Base-by-base conservation (phyloP, 2,113 vertebrate species). In the Syngnathus typhle region DNA sequence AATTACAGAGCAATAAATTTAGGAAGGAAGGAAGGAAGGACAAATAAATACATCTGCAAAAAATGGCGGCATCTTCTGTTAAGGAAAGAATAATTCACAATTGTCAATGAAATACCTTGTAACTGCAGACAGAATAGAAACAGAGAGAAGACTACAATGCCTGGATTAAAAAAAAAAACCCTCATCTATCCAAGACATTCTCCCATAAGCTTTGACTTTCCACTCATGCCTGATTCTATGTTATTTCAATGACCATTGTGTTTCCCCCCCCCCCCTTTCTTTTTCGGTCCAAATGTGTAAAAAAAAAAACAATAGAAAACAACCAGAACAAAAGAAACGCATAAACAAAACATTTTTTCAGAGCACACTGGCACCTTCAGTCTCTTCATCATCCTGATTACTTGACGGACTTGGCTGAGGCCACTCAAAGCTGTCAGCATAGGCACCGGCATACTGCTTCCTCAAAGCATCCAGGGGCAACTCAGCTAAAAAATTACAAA, bases 371-470 rank as follows among this genome's bases (percentile, higher is more conserved):
- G 19, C 32, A 88, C 89, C 90, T 86, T 89, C 87, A 90, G 88
- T 91, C 81, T 96, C 94, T 65, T 90, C 89, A 5, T 93, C 94
- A 0, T 95, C 93, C 27, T 95, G 93, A 59, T 94, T 94, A 69
- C 87, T 91, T 27, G 88, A 91, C 32, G 84, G 87, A 52, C 89
- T 88, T 0, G 91, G 92, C 52, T 92, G 93, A 3, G 96, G 93
- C 95, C 96, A 98, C 63, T 94, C 91, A 78, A 94, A 96, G 71
- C 78, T 85, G 19, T 96, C 94, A 47, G 91, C 88, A 60, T 98
- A 98, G 67, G 96, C 96, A 19, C 95, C 95, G 73, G 96, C 94
- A 11, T 98, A 98, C 78, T 95, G 91, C 85, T 95, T 96, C 64
- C 93, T 74, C 87, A 99, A 76, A 49, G 93, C 89, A 69, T 94